Evolutionary conservation across 1,140 invertebrate species (phyloP).

Genomic region (Drosophila yakuba): DNA sequence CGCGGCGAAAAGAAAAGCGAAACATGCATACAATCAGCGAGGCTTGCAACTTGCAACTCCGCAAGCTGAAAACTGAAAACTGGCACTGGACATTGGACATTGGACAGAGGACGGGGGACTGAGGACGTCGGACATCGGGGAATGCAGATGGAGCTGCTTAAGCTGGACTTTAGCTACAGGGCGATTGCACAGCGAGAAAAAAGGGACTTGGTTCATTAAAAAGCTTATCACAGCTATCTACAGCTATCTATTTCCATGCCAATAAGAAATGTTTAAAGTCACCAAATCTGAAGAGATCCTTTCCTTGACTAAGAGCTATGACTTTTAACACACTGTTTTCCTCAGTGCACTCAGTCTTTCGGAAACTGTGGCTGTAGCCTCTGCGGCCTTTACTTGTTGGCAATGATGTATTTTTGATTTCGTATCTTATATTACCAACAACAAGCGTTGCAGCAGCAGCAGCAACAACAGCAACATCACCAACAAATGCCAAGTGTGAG

Average conservation of each 20-base stretch:
- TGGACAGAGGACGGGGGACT: slow-evolving; percentile 13
- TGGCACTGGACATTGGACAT: slow-evolving; percentile 22
- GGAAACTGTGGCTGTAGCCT: slow-evolving; percentile 43
- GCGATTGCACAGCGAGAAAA: slow-evolving; percentile 6
- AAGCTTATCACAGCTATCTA: too few species aligned
- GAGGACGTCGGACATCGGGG: slow-evolving; percentile 12
- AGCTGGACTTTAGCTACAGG: slow-evolving; percentile 33
- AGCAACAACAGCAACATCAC: slow-evolving; percentile 42
- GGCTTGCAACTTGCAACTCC: slow-evolving; percentile 32
- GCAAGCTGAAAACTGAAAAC: slow-evolving; percentile 29
- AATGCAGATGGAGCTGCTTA: slow-evolving; percentile 62
- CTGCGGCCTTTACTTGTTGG: slow-evolving; percentile 67
- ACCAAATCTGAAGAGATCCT: too few species aligned
- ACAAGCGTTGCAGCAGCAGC: slow-evolving; percentile 47
- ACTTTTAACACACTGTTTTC: not conserved
- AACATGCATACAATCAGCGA: slow-evolving; percentile 80
- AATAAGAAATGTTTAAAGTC: too few species aligned
- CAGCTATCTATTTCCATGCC: too few species aligned
- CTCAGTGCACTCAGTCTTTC: slow-evolving; percentile 10
- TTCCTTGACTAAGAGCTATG: too few species aligned
- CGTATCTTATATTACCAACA: slow-evolving; percentile 84
- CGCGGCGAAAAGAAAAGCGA: slow-evolving; percentile 81
- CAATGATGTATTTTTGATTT: slow-evolving; percentile 84
- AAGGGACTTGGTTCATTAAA: too few species aligned
- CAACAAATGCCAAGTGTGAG: slow-evolving; percentile 66